These are phyloP conservation scores for Drosophila greeni DNA, from an alignment of 2,888 invertebrate species.

Conservation along the genomic window DNA sequence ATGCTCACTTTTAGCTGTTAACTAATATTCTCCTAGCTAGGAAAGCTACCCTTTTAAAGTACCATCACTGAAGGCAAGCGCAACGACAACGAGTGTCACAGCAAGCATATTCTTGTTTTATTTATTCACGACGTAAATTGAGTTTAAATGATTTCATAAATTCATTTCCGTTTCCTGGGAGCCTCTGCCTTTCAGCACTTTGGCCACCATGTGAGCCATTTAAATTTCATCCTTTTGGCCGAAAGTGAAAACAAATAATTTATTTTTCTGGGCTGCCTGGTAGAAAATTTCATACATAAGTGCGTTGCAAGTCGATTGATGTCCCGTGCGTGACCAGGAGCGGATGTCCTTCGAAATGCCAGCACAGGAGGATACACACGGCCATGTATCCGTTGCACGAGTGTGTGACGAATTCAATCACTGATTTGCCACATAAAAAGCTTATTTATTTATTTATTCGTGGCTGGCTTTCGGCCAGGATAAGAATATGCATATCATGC, in stretches of 20 bases:
- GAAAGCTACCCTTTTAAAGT: not conserved
- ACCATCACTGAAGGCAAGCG: not conserved
- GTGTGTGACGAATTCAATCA: slow-evolving; percentile 42
- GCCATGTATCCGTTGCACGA: slow-evolving; percentile 2
- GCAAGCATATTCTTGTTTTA: slow-evolving; percentile 41
- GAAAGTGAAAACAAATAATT: slow-evolving; percentile 41
- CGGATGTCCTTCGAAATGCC: slow-evolving; percentile 38
- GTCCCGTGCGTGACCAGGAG: slow-evolving; percentile 39
- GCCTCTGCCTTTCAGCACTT: slow-evolving; percentile 13
- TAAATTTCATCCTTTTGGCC: slow-evolving; percentile 46
- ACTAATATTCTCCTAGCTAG: not conserved
- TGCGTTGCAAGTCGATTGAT: slow-evolving; percentile 48
- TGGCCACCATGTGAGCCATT: slow-evolving; percentile 30
- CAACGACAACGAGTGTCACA: slow-evolving; percentile 17
- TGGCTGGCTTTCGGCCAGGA: slow-evolving; percentile 29
- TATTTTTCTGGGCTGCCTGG: slow-evolving; percentile 23
- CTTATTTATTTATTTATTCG: slow-evolving; percentile 39
- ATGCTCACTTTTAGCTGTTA: too few species aligned
- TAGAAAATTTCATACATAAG: slow-evolving; percentile 42
- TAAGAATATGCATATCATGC: slow-evolving; percentile 45
- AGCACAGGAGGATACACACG: slow-evolving; percentile 22
- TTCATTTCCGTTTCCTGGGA: slow-evolving; percentile 68
- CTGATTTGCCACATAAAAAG: slow-evolving; percentile 41
- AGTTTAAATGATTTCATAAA: slow-evolving; percentile 71
- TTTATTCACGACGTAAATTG: slow-evolving; percentile 62